Conservation (phyloP, 2,888 invertebrate genomes). For the Papilio elwesi region DNA sequence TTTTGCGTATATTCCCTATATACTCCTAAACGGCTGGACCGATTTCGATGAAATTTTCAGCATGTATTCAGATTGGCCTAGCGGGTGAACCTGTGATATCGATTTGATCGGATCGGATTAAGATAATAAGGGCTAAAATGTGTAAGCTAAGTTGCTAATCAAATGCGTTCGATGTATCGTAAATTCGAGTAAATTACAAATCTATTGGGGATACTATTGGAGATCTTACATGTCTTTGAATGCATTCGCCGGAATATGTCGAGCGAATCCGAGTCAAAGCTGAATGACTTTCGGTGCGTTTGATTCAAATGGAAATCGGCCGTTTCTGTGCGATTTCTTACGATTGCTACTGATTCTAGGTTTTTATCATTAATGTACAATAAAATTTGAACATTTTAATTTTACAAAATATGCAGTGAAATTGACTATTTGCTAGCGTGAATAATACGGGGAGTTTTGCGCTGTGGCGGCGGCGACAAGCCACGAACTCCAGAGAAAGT, state of each 20-base stretch:
- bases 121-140: no score
- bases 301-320: no score
- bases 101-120: no score
- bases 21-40: no score
- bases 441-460: conserved; percentile 1
- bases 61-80: no score
- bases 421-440: background rate
- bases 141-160: conserved; percentile 6
- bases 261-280: background rate
- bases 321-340: no score
- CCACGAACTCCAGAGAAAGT: conserved; percentile 1
- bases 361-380: no score
- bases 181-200: conserved; percentile 11
- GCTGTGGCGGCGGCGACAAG: background rate
- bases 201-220: background rate
- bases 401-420: background rate
- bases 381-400: background rate
- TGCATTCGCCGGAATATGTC: background rate
- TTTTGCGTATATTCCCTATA: no score
- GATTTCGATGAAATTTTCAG: no score
- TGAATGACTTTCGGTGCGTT: no score
- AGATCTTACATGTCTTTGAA: background rate
- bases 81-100: no score
- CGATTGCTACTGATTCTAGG: no score
- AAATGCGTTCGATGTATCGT: conserved; percentile 10